A percentile compares a stretch with the other conserved stretches of the same genome.
Conservation (phyloP, 2,888 invertebrate species). For the Hermodice carunculata region DNA sequence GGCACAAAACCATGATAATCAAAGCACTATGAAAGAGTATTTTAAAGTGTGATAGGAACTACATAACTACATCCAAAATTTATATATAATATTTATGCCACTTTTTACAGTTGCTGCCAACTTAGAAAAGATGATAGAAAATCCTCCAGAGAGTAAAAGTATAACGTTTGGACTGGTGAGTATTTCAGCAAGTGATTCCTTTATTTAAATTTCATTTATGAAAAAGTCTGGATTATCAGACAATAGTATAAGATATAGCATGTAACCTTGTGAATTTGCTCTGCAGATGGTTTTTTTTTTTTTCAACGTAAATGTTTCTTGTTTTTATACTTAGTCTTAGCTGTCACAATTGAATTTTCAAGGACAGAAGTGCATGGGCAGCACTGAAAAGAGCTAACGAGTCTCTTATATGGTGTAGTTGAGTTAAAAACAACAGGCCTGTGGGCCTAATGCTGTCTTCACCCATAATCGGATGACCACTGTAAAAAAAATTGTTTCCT, state of each 20-base stretch:
- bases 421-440: too few relatives aligned
- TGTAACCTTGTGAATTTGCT: neutral
- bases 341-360: too few relatives aligned
- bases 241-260: neutral
- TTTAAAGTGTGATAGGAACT: too few relatives aligned
- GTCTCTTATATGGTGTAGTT: too few relatives aligned
- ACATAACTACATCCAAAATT: neutral
- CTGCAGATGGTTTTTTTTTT: neutral
- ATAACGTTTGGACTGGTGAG: slow-evolving; percentile 90
- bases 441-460: too few relatives aligned
- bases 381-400: too few relatives aligned
- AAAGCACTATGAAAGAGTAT: too few relatives aligned
- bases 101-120: slow-evolving; percentile 82
- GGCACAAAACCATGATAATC: neutral
- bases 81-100: neutral
- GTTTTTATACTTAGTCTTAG: too few relatives aligned
- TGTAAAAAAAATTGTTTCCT: too few relatives aligned
- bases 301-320: neutral
- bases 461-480: too few relatives aligned
- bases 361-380: too few relatives aligned
- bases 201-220: neutral
- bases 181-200: slow-evolving; percentile 26
- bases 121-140: slow-evolving; percentile 90
- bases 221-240: neutral
- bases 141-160: slow-evolving; percentile 71